Conservation (phyloP, 2,797 vertebrate species). For the Etheostoma nigrum region DNA sequence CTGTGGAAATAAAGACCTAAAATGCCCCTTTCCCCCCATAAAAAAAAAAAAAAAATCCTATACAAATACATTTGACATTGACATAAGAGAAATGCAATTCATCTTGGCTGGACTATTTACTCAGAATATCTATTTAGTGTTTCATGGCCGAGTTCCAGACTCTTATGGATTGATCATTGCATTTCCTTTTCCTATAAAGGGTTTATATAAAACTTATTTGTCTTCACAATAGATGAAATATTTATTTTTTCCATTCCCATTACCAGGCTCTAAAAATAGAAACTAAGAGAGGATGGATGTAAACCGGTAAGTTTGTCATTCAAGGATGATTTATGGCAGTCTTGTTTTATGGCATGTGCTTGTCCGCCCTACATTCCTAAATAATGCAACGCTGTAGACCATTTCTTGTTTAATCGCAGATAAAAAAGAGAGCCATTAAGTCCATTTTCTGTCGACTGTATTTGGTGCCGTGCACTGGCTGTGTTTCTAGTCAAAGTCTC, state of each 20-base stretch:
- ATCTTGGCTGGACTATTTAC: neutral
- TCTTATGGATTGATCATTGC: constrained; percentile 1
- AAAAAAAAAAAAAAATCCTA: too few relatives aligned
- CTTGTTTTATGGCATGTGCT: constrained; percentile 10
- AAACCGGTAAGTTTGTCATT: constrained; percentile 4
- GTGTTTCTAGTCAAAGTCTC: constrained; percentile 47
- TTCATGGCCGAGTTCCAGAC: neutral
- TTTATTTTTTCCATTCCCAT: neutral
- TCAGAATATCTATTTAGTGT: neutral
- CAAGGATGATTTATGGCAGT: constrained; percentile 24
- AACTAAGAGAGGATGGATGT: neutral
- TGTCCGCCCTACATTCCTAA: constrained; percentile 14
- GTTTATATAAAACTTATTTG: neutral
- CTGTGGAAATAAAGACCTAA: too few relatives aligned
- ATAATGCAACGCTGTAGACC: constrained; percentile 36
- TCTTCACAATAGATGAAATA: neutral
- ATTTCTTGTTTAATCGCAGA: constrained; percentile 40
- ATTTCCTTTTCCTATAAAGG: neutral
- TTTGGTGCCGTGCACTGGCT: constrained; percentile 34
- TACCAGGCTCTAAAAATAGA: constrained; percentile 5
- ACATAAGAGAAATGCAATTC: neutral
- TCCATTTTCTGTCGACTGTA: constrained; percentile 22
- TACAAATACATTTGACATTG: too few relatives aligned
- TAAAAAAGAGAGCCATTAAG: constrained; percentile 40
- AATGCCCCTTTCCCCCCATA: too few relatives aligned